phyloP scores from a whole-genome alignment of 2,797 vertebrate species.

The Liasis olivaceus region DNA sequence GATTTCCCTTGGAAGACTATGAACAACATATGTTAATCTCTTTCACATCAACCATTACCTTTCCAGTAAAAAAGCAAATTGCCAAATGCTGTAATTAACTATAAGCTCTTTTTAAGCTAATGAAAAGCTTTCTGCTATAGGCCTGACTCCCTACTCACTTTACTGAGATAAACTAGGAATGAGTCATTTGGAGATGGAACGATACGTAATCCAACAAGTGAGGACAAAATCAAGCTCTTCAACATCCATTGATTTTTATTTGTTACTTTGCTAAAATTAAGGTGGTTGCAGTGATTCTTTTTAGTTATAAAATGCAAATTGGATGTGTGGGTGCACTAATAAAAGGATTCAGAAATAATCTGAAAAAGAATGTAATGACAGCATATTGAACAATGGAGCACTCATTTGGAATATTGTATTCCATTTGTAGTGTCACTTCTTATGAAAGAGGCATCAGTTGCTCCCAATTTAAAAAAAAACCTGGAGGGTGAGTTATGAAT shows the following conservation, averaged over 20 bases:
- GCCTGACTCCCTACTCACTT: constrained; percentile 17
- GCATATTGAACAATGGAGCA: constrained; percentile 66
- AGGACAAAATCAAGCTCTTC: constrained; percentile 47
- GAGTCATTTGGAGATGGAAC: constrained; percentile 16
- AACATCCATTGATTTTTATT: constrained; percentile 51
- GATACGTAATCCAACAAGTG: constrained; percentile 36
- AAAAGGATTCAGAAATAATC: constrained; percentile 74
- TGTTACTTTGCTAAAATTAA: constrained; percentile 52
- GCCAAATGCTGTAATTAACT: constrained; percentile 7
- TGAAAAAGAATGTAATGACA: constrained; percentile 64
- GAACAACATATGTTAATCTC: not conserved
- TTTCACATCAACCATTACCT: not conserved
- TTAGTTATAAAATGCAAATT: constrained; percentile 70
- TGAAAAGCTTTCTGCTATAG: constrained; percentile 35
- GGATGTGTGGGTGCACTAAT: constrained; percentile 70
- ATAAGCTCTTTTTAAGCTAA: constrained; percentile 17
- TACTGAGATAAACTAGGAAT: constrained; percentile 40
- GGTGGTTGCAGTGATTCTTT: constrained; percentile 58
- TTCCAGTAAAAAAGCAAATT: not conserved
- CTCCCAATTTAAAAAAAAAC: constrained; percentile 20
- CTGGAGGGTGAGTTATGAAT: constrained; percentile 15
- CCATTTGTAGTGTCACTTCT: constrained; percentile 42
- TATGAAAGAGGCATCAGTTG: constrained; percentile 33
- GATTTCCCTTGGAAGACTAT: not conserved
- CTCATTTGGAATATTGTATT: constrained; percentile 48